Conservation (phyloP, 2,113 vertebrate species). For the Siphamia tubifer region DNA sequence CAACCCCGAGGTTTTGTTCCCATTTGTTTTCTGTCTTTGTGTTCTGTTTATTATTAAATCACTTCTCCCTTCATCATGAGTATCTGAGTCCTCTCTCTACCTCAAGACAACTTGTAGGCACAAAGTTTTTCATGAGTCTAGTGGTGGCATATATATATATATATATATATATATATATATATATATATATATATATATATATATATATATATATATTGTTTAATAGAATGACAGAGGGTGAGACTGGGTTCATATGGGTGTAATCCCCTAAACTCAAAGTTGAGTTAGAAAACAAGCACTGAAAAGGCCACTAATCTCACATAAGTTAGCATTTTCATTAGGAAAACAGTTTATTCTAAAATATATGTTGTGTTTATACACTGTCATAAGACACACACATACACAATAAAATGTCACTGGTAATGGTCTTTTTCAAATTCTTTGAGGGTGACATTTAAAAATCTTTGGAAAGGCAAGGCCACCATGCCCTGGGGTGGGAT, state of each 20-base stretch:
- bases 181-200: no score
- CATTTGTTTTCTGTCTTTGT: no score
- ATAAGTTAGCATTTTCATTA: conserved; percentile 36
- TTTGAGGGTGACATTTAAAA: conserved; percentile 72
- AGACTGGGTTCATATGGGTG: conserved; percentile 12
- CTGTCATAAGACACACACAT: conserved; percentile 28
- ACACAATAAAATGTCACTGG: conserved; percentile 69
- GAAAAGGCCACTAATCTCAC: conserved; percentile 34
- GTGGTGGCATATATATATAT: no score
- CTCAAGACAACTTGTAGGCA: no score
- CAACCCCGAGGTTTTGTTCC: no score
- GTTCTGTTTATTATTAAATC: no score
- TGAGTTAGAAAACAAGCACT: conserved; percentile 11
- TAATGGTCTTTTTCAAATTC: conserved; percentile 66
- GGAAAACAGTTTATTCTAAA: conserved; percentile 22
- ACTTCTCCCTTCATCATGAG: no score
- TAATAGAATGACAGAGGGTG: background rate
- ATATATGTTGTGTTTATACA: conserved; percentile 22
- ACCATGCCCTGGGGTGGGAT: conserved; percentile 36
- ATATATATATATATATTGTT: no score
- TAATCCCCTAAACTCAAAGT: background rate
- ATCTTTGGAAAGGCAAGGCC: conserved; percentile 54
- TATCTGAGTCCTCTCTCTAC: no score
- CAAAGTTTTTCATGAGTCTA: no score
- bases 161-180: no score